phyloP scores from a whole-genome alignment of 2,797 vertebrate species.

The Diglossa cyanea region DNA sequence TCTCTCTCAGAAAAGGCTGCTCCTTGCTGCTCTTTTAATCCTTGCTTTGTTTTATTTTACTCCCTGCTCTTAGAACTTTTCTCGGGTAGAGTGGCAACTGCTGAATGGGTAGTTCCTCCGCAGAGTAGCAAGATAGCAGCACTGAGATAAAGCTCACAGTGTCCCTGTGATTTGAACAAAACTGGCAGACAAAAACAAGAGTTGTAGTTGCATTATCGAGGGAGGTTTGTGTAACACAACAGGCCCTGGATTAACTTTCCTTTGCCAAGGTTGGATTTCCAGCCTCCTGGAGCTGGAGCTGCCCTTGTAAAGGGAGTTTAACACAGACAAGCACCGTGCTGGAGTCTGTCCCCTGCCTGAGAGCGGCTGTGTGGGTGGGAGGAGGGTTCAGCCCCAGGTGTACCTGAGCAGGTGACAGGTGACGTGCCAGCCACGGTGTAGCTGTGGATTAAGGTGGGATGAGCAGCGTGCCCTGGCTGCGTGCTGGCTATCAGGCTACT shows the following conservation, averaged over 20 bases:
- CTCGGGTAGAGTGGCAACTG: neutral
- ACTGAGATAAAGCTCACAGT: neutral
- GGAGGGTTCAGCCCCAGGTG: neutral
- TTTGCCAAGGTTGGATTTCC: neutral
- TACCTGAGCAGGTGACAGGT: neutral
- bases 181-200: neutral
- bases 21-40: neutral
- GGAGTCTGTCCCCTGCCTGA: neutral
- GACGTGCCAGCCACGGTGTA: neutral
- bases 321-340: fast-evolving
- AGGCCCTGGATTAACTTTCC: neutral
- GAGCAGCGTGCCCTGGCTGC: neutral
- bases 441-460: constrained; percentile 3
- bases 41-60: neutral
- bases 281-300: neutral
- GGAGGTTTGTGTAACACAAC: neutral
- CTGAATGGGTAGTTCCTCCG: neutral
- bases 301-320: neutral
- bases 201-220: neutral
- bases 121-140: neutral
- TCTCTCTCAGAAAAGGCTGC: fast-evolving
- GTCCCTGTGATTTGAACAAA: neutral
- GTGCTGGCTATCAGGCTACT: neutral
- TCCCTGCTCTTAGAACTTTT: neutral
- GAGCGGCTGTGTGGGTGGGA: neutral